Base-by-base conservation (phyloP, 1,140 invertebrate genomes). In the Goniozus legneri region DNA sequence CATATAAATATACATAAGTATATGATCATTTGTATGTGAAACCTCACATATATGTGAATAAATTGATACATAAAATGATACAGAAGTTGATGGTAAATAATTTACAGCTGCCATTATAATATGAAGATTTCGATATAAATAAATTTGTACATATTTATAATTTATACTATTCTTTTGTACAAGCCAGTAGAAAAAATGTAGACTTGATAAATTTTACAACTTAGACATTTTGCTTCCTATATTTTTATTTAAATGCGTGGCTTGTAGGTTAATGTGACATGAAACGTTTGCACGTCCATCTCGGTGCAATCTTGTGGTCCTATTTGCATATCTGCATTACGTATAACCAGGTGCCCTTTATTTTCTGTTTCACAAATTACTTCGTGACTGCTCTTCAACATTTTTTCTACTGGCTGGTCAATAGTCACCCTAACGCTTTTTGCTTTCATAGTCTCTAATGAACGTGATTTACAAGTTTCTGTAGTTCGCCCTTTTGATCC, bases 241-340 rank as follows among this genome's bases (percentile, higher is more conserved):
- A n/a, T n/a, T n/a, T n/a, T n/a, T 19, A 21, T 47, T 60, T 78
- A 84, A 63, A 84, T 83, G 51, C 82, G 72, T 27, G 82, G 83
- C 56, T 85, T 84, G 57, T 85, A 85, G 3, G 81, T 83, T 35
- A 84, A 69, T 18, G 81, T 84, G 35, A 84, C 79, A 64, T 82
- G 82, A 57, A 82, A 81, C 20, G 80, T 82, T 64, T 83, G 81
- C 47, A 80, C 76, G 56, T 82, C 76, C 58, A 77, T 78, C 66
- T 82, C 81, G 22, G 77, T 80, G 51, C 78, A 80, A 56, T 81
- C 79, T 24, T 77, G 65, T 7, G 64, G 67, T 27, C 64, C 66
- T 43, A 71, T 64, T 2, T 61, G 21, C 34, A 62, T 52, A 8
- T 71, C 66, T 2, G 50, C 47, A 45, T 54, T 72, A 54, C 44